Evolutionary conservation across 2,797 vertebrate genomes (phyloP).

Genomic region (Megalops cyprinoides): DNA sequence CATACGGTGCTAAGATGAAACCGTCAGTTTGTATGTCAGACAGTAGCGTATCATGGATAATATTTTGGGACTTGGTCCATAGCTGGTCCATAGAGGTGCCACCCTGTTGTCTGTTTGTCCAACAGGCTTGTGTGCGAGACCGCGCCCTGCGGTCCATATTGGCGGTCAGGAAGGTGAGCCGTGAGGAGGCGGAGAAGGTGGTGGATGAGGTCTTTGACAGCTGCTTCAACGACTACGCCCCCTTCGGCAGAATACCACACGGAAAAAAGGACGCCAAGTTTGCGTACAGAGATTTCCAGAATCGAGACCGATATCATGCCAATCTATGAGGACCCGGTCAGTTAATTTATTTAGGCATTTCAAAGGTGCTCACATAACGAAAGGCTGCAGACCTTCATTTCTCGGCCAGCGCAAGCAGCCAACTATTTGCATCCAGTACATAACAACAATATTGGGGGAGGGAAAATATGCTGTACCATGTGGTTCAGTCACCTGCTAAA

Average conservation of each 20-base stretch:
- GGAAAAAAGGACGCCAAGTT: constrained; percentile 81
- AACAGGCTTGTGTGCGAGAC: constrained; percentile 86
- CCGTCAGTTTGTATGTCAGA: too few relatives aligned
- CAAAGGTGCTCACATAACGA: constrained; percentile 33
- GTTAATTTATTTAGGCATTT: neutral
- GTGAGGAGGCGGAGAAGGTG: constrained; percentile 82
- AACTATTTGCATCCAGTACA: neutral
- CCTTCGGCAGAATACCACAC: constrained; percentile 95
- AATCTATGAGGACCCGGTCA: constrained; percentile 78
- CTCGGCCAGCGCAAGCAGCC: neutral
- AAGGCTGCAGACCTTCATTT: neutral
- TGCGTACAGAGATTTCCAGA: constrained; percentile 84
- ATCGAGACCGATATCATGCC: constrained; percentile 83
- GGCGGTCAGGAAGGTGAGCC: constrained; percentile 87
- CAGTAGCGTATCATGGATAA: neutral
- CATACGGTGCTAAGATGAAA: too few relatives aligned
- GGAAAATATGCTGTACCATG: neutral
- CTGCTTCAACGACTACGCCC: constrained; percentile 91
- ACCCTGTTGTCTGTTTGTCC: neutral
- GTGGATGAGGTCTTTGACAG: constrained; percentile 91
- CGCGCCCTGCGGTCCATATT: constrained; percentile 91
- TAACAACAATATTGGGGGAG: constrained; percentile 9
- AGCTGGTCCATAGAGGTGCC: neutral
- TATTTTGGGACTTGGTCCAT: neutral
- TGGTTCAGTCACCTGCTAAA: constrained; percentile 29